A percentile compares a stretch with the other conserved stretches of the same genome.
Evolutionary conservation across 2,797 vertebrate genomes (phyloP).

Genomic region (Lepus townsendii): DNA sequence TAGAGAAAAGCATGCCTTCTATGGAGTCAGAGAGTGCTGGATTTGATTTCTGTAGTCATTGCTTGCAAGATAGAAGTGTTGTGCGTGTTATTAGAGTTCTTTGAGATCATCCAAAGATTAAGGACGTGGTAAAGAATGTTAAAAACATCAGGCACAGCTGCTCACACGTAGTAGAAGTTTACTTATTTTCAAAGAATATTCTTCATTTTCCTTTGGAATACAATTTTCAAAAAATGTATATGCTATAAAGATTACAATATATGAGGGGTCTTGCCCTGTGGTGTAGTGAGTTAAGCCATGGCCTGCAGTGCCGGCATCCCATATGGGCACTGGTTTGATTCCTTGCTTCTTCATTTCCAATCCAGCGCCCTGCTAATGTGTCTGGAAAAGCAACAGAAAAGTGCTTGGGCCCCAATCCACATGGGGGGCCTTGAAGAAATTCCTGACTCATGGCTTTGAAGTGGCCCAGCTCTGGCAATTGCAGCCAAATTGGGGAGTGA

Average conservation of each 20-base stretch:
- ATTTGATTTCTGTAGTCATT: constrained; percentile 9
- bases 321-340: no score
- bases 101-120: constrained; percentile 6
- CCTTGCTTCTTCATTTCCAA: no score
- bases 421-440: no score
- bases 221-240: constrained; percentile 16
- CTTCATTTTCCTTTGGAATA: background rate
- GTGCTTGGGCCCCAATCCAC: no score
- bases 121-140: background rate
- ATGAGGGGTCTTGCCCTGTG: no score
- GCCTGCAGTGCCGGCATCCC: no score
- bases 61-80: background rate
- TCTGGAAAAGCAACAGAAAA: no score
- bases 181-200: background rate
- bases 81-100: background rate
- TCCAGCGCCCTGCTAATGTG: no score
- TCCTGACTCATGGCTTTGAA: no score
- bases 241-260: background rate
- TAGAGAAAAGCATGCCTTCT: background rate
- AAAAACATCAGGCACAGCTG: background rate
- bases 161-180: background rate
- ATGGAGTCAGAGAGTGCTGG: background rate
- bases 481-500: no score
- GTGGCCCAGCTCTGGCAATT: no score
- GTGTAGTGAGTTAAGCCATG: no score